Conservation (phyloP, 1,140 invertebrate genomes). For the Heliconius himera region DNA sequence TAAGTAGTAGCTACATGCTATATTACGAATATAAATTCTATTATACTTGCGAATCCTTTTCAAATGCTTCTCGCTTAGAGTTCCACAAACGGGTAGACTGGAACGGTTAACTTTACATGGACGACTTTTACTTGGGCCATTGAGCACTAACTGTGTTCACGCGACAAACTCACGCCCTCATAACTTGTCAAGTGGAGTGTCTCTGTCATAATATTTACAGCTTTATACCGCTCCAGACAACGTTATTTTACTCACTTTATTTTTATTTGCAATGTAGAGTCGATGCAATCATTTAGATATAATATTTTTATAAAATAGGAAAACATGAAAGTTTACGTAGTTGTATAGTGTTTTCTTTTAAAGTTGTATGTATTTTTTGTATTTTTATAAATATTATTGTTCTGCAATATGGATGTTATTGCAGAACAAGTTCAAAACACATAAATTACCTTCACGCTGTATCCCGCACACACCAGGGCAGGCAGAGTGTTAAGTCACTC, state of each 20-base stretch:
- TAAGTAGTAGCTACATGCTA: neutral
- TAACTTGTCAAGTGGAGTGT: conserved; percentile 40
- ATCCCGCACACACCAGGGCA: no score
- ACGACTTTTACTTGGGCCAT: conserved; percentile 47
- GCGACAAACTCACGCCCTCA: conserved; percentile 40
- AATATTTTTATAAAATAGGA: neutral
- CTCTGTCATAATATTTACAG: conserved; percentile 37
- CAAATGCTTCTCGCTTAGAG: conserved; percentile 18
- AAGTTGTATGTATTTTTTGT: neutral
- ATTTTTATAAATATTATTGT: neutral
- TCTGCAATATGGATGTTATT: no score
- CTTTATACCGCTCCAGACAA: conserved; percentile 40
- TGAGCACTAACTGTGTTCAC: conserved; percentile 46
- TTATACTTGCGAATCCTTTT: conserved; percentile 18
- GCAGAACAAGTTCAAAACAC: no score
- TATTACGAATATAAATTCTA: conserved; percentile 13
- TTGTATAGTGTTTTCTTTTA: neutral
- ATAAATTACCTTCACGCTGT: no score
- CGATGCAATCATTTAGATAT: neutral
- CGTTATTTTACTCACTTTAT: neutral
- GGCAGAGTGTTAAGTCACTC: no score
- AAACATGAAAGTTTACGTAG: neutral
- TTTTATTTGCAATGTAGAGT: neutral
- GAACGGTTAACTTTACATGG: conserved; percentile 32
- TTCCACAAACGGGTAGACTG: conserved; percentile 18